Evolutionary conservation across 2,113 vertebrate genomes (phyloP), one percentile per base, ranked within the genome.

Genomic region (Lathamus discolor): DNA sequence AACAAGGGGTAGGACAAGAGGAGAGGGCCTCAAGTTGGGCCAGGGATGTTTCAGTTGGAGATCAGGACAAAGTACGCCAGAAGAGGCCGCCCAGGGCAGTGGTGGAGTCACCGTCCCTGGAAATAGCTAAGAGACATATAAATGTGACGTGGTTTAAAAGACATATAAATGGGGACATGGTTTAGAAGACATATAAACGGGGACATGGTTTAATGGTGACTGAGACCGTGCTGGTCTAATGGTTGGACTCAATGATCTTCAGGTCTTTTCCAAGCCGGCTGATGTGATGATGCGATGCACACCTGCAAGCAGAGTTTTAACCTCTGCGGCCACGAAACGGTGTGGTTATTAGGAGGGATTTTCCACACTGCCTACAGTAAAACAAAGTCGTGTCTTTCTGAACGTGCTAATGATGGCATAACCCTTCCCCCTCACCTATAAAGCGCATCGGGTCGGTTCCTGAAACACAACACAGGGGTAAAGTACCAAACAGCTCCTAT

Each of bases 381-480:
- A 85, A 81, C 35, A 4, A 1, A 63, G 74, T 14, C 0, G 0
- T 25, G 37, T 6, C 10, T 13, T 93, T 70, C 72, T 48, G 54
- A 64, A n/a, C 22, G 8, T 1, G 37, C 41, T 25, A 46, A 44
- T 33, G 27, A 93, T 66, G 18, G 55, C 33, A 57, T n/a, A 23
- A n/a, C 33, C 31, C 55, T n/a, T 57, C 6, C 33, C 20, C 51
- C 27, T 16, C 37, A 44, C 7, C 59, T 29, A 27, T 7, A 25
- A 51, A 61, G 35, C 24, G 22, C 35, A 9, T 24, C 10, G 51
- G 23, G 80, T 52, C 41, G 67, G 55, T 41, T 49, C 13, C 33
- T 0, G 0, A 61, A 93, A 75, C 25, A 29, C 12, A 48, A 35
- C 24, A 15, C 0, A 0, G 0, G 3, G 41, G 24, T 25, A 35